Evolutionary conservation across 2,113 vertebrate species (phyloP).

Genomic region (Chaetops frenatus): DNA sequence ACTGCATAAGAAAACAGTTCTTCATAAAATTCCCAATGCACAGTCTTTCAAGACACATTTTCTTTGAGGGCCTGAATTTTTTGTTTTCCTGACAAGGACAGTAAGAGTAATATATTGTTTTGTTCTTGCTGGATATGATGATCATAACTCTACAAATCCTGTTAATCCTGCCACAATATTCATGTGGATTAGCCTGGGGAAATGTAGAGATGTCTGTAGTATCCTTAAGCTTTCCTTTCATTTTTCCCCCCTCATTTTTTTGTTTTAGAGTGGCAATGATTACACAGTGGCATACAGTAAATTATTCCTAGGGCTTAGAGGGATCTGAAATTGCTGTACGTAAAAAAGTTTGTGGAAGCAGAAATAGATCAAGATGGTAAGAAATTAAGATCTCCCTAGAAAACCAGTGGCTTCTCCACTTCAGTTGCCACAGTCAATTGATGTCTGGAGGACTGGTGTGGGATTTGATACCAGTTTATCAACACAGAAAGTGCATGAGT

Average conservation of each 20-base stretch:
- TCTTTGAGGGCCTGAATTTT: background rate
- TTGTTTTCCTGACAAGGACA: background rate
- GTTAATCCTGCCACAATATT: background rate
- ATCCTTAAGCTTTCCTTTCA: background rate
- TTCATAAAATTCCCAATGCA: background rate
- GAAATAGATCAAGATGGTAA: background rate
- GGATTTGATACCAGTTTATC: background rate
- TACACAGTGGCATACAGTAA: background rate
- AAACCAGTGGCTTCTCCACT: background rate
- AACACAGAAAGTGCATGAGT: background rate
- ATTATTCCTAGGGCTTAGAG: background rate
- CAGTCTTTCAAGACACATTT: background rate
- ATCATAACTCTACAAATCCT: background rate
- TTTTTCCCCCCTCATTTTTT: accelerated
- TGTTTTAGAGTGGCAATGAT: background rate
- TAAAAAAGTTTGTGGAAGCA: background rate
- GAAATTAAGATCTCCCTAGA: background rate
- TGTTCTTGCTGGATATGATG: background rate
- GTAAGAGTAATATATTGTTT: background rate
- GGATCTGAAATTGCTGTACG: background rate
- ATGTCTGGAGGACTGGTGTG: accelerated
- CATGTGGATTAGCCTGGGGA: background rate
- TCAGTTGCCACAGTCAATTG: background rate
- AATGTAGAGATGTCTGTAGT: background rate
- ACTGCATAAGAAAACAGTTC: background rate